Percentiles rank a stretch among this genome's conserved stretches.
phyloP scores from a whole-genome alignment of 2,888 invertebrate genomes.

The Tetropium fuscum region DNA sequence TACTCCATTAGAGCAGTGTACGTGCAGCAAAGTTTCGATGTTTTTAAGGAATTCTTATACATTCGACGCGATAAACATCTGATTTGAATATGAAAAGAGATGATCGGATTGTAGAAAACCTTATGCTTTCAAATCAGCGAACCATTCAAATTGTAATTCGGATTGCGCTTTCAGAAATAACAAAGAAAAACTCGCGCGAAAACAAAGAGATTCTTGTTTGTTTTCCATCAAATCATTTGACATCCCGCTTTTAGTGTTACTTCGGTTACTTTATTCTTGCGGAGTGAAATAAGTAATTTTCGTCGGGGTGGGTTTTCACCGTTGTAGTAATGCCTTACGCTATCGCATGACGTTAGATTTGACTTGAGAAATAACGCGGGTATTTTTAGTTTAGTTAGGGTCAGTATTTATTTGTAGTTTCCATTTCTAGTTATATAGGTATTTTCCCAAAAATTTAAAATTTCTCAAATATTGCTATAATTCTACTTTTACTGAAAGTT shows the following conservation, averaged over 20 bases:
- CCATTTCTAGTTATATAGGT: no score
- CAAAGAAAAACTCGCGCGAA: constrained; percentile 23
- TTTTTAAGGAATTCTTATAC: constrained; percentile 26
- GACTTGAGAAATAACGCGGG: no score
- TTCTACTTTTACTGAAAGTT: no score
- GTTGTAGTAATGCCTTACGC: no score
- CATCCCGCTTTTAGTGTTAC: constrained; percentile 17
- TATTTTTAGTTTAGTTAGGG: no score
- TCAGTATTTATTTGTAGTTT: no score
- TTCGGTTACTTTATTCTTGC: constrained; percentile 13
- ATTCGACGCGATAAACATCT: constrained; percentile 37
- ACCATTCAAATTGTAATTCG: constrained; percentile 51
- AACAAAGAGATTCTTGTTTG: constrained; percentile 19
- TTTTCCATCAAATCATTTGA: constrained; percentile 22
- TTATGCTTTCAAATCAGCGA: constrained; percentile 52
- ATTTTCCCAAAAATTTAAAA: no score
- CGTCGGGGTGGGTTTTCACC: background rate
- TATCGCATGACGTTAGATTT: no score
- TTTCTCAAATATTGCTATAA: no score
- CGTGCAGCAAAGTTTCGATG: constrained; percentile 21
- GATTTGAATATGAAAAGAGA: constrained; percentile 54
- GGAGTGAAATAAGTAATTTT: constrained; percentile 1
- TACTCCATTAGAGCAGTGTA: constrained; percentile 4
- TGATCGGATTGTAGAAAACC: constrained; percentile 50
- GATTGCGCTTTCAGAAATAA: constrained; percentile 17